These are phyloP conservation scores for Hypena proboscidalis DNA, from an alignment of 2,888 invertebrate genomes.

Conservation along the genomic window DNA sequence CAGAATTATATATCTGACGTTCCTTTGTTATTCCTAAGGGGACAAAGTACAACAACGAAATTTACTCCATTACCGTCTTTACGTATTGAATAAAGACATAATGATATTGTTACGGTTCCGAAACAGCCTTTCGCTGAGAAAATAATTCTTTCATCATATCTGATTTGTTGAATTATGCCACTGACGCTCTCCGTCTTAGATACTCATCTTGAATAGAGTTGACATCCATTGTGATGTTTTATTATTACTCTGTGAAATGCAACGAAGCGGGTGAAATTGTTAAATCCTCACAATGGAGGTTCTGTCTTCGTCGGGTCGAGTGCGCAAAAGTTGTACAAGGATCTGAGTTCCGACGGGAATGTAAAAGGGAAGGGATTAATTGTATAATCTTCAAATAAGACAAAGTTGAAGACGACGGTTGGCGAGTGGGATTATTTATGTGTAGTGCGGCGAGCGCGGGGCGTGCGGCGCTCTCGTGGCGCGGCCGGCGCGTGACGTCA, in stretches of 20 bases:
- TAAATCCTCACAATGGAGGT: conserved; percentile 78
- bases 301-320: conserved; percentile 78
- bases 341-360: conserved; percentile 68
- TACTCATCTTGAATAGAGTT: conserved; percentile 82
- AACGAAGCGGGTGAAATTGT: conserved; percentile 80
- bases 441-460: conserved; percentile 44
- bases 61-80: conserved; percentile 39
- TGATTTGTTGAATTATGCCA: conserved; percentile 75
- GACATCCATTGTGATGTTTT: conserved; percentile 83
- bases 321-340: conserved; percentile 78
- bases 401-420: conserved; percentile 63
- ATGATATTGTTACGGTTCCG: conserved; percentile 56
- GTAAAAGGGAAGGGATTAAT: conserved; percentile 69
- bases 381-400: conserved; percentile 69
- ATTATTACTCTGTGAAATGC: conserved; percentile 80
- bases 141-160: conserved; percentile 68
- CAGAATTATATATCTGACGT: conserved; percentile 17
- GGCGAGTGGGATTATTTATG: conserved; percentile 64
- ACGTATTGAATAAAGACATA: conserved; percentile 44
- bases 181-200: conserved; percentile 76
- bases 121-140: conserved; percentile 58
- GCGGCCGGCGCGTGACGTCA: conserved; percentile 56
- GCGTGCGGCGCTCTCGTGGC: conserved; percentile 33
- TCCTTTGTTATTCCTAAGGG: conserved; percentile 21
- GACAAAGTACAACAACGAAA: conserved; percentile 39